Conservation (phyloP, 2,797 vertebrate species). For the Acipenser ruthenus region DNA sequence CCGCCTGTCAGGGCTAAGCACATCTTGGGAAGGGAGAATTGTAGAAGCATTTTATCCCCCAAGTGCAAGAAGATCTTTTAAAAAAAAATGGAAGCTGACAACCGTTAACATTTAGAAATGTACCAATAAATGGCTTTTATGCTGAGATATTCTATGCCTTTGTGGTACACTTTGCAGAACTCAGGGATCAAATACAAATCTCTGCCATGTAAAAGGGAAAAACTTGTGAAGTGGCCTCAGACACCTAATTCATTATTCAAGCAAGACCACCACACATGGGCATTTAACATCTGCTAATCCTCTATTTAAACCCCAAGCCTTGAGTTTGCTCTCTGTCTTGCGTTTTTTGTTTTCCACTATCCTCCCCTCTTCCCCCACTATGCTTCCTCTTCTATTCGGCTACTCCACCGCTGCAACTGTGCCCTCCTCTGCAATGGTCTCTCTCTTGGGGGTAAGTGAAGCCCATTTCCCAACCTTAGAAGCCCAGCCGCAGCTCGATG, state of each 20-base stretch:
- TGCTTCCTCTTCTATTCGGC: too few relatives aligned
- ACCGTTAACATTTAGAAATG: slow-evolving; percentile 77
- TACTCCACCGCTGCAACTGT: too few relatives aligned
- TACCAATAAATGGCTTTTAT: slow-evolving; percentile 63
- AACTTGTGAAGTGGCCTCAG: slow-evolving; percentile 25
- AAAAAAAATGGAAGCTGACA: slow-evolving; percentile 75
- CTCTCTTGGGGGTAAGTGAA: too few relatives aligned
- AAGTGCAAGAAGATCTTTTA: slow-evolving; percentile 49
- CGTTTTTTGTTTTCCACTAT: too few relatives aligned
- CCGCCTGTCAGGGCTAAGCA: slow-evolving; percentile 41
- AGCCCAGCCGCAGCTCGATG: too few relatives aligned
- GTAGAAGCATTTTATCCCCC: slow-evolving; percentile 44
- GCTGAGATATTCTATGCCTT: slow-evolving; percentile 51
- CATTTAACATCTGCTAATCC: neutral
- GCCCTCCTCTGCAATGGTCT: too few relatives aligned
- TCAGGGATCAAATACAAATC: slow-evolving; percentile 22
- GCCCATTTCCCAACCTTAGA: too few relatives aligned
- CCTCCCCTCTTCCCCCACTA: too few relatives aligned
- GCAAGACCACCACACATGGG: slow-evolving; percentile 19
- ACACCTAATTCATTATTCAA: slow-evolving; percentile 18
- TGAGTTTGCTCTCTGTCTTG: too few relatives aligned
- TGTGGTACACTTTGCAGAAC: slow-evolving; percentile 34
- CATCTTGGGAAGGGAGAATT: slow-evolving; percentile 28
- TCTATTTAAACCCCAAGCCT: too few relatives aligned
- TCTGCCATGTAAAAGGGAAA: slow-evolving; percentile 34